Conservation (phyloP, 2,797 vertebrate species). For the Monodelphis domestica region DNA sequence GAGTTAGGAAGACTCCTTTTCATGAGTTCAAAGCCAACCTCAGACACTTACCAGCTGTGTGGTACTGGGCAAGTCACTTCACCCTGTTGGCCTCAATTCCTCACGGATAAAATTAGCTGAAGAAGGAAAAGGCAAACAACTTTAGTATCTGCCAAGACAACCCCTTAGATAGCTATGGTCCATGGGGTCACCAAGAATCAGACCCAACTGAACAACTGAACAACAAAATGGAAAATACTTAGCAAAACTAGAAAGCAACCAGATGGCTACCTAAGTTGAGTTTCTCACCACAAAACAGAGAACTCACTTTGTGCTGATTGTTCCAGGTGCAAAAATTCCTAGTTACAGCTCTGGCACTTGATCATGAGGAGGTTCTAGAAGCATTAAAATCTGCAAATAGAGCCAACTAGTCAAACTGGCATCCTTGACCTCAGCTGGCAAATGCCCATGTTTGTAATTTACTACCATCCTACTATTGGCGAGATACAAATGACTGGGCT, state of each 20-base stretch:
- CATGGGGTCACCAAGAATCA: no score
- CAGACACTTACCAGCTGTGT: no score
- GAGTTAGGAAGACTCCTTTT: no score
- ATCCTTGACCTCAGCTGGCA: conserved; percentile 27
- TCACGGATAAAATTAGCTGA: no score
- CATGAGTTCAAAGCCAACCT: conserved; percentile 24
- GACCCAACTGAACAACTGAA: no score
- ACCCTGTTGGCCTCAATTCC: no score
- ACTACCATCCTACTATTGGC: conserved; percentile 11
- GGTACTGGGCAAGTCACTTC: no score
- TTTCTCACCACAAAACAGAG: not conserved
- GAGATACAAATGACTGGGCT: not conserved
- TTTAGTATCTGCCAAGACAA: no score
- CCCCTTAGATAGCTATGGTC: no score
- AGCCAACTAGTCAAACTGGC: conserved; percentile 16
- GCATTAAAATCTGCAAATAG: conserved; percentile 11
- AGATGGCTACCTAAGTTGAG: not conserved
- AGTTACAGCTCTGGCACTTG: not conserved
- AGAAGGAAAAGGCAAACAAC: no score
- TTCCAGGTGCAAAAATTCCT: not conserved
- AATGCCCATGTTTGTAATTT: not conserved
- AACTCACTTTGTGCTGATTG: not conserved
- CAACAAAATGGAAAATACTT: no score
- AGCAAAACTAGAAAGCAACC: not conserved
- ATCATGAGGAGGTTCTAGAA: not conserved